Base-by-base conservation (phyloP, 2,113 vertebrate species). In the Calonectris borealis region DNA sequence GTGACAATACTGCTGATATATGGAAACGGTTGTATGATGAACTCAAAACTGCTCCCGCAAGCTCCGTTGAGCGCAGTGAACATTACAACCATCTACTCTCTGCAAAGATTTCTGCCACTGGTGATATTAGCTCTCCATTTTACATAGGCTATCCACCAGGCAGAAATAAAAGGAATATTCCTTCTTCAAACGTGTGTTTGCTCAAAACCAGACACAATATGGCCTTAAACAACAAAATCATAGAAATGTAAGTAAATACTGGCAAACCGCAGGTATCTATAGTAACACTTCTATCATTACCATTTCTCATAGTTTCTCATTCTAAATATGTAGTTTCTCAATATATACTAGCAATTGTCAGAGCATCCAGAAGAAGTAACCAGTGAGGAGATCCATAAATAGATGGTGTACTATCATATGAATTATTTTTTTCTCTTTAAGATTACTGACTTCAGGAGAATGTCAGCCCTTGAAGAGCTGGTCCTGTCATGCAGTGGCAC, bases 391-490 rank as follows among this genome's bases (percentile, higher is more conserved):
- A 66, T 46, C 58, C 40, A 68, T 81, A 88, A 93, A 29, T 40
- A 36, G 58, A 46, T 5, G 14, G 13, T 66, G 49, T 89, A 54
- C 54, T 86, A 51, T 46, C 36, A 77, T 12, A 65, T 42, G 11
- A 86, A 58, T 82, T 84, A 75, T 83, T 65, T 71, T 57, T 87
- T 86, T 94, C 86, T 92, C 19, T 91, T 93, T 71, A 87, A 99
- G 98, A 81, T 96, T 49, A 97, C 95, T 85, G 98, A 98, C 90
- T 97, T 98, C 70, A 97, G 93, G 38, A 88, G 68, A 82, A 86
- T 98, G 94, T 66, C 96, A 68, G 93, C 86, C 62, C 98, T 99
- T 60, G 98, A 99, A 97, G 98, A 99, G 73, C 94, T 99, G 78
- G 95, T 98, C 61, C 78, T 99, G 44, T 96, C 97, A 51, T 98